These are phyloP conservation scores for Orthosia cruda DNA, from an alignment of 2,888 invertebrate genomes.

Conservation along the genomic window DNA sequence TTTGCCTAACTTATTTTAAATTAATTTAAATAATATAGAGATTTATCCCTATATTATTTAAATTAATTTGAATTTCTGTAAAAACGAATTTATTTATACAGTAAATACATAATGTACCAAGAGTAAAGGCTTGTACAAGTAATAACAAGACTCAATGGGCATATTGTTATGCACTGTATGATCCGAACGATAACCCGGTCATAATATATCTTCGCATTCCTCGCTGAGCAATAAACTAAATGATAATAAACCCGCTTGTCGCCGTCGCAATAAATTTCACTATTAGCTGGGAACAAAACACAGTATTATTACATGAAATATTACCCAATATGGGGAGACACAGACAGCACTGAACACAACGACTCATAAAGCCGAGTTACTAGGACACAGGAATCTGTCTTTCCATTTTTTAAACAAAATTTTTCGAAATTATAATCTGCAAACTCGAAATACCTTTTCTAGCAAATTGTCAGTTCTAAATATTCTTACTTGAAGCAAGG, in stretches of 20 bases:
- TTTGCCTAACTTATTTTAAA: too few species aligned
- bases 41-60: too few species aligned
- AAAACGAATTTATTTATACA: not conserved
- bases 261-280: slow-evolving; percentile 71
- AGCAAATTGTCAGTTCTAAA: slow-evolving; percentile 2
- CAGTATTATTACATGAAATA: slow-evolving; percentile 73
- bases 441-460: not conserved
- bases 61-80: too few species aligned
- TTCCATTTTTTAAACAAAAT: slow-evolving; percentile 10
- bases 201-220: slow-evolving; percentile 61
- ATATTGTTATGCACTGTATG: slow-evolving; percentile 46
- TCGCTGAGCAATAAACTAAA: slow-evolving; percentile 68
- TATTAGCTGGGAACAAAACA: slow-evolving; percentile 73
- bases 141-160: slow-evolving; percentile 38
- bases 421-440: slow-evolving; percentile 8
- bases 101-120: too few species aligned
- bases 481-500: slow-evolving; percentile 26
- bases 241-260: slow-evolving; percentile 73
- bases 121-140: too few species aligned
- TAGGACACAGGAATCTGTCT: slow-evolving; percentile 17
- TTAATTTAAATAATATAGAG: too few species aligned
- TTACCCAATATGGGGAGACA: slow-evolving; percentile 70
- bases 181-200: slow-evolving; percentile 47
- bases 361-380: slow-evolving; percentile 51
- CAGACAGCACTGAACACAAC: slow-evolving; percentile 63